phyloP scores from a whole-genome alignment of 2,797 vertebrate genomes.

The Urosaurus nigricauda region DNA sequence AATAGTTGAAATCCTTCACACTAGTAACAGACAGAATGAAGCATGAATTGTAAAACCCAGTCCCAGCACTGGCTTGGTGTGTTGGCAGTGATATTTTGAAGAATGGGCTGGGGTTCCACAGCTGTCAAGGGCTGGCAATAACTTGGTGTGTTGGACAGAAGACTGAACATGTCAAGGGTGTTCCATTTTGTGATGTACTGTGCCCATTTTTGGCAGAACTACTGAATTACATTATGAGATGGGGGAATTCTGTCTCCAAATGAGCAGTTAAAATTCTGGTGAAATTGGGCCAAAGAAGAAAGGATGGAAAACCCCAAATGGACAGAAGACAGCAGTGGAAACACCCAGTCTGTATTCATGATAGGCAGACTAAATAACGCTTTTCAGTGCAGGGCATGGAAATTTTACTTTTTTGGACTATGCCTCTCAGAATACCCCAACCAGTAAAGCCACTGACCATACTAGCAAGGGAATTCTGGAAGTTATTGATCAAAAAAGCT shows the following conservation, averaged over 20 bases:
- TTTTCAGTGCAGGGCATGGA: neutral
- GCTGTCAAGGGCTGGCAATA: constrained; percentile 56
- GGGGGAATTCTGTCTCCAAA: constrained; percentile 58
- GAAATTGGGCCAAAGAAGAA: constrained; percentile 60
- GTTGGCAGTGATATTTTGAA: constrained; percentile 58
- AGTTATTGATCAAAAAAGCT: no score
- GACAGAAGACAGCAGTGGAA: constrained; percentile 52
- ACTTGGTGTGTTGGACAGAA: constrained; percentile 18
- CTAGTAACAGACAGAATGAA: constrained; percentile 75
- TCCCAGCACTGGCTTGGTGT: constrained; percentile 67
- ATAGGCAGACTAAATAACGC: constrained; percentile 8
- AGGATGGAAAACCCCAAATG: constrained; percentile 55
- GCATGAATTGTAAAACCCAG: constrained; percentile 78
- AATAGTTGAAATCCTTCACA: constrained; percentile 75
- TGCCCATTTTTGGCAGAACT: constrained; percentile 35
- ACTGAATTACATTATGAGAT: constrained; percentile 50
- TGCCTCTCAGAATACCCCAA: neutral
- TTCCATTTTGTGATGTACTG: constrained; percentile 37
- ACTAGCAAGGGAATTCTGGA: no score
- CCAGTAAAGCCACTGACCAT: no score
- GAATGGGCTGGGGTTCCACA: constrained; percentile 55
- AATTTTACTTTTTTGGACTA: no score
- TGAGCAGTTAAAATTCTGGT: constrained; percentile 50
- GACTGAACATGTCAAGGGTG: constrained; percentile 24
- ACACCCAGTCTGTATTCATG: constrained; percentile 36